Evolutionary conservation across 2,888 invertebrate species (phyloP), one percentile per base, ranked within the genome.

Genomic region (Dryobotodes eremita): DNA sequence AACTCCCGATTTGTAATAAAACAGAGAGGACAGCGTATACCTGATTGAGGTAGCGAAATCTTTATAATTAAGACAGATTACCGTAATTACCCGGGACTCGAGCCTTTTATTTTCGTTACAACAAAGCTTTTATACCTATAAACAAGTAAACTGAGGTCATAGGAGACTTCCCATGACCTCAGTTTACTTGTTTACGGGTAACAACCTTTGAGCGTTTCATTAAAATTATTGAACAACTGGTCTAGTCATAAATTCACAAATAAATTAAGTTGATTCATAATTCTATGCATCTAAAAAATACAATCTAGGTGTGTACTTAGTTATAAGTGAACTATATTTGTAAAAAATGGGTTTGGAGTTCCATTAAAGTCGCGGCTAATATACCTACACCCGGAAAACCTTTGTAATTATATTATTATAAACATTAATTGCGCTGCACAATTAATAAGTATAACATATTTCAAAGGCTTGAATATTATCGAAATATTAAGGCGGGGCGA

Each of bases 21-120:
- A 68, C 53, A 31, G 42, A 78, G 46, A 70, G 55, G 61, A 64
- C 57, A 31, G 20, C 36, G 36, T 15, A 26, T 13, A 71, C 36
- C 71, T 68, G 65, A 83, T 71, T 75, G 57, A 81, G 71, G 36
- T 81, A 64, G 59, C 50, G 53, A 64, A 66, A 68, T 68, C 82
- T 68, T 59, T 71, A 79, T 86, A 75, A 84, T 79, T 86, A 83
- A 86, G 84, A 86, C 72, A 70, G 72, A 86, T 79, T 86, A 83
- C 79, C 6, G 59, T 70, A 75, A 83, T 75, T 79, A 75, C 55
- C 50, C n/a, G 48, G 23, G 36, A 73, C 36, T 15, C n/a, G n/a
- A 36, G 72, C 20, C 86, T 64, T 72, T 55, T 59, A 71, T 77
- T 66, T 46, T 26, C 36, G 20, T 53, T 10, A 64, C 17, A 53